phyloP scores from a whole-genome alignment of 2,888 invertebrate species.

The Cryptops parisi region DNA sequence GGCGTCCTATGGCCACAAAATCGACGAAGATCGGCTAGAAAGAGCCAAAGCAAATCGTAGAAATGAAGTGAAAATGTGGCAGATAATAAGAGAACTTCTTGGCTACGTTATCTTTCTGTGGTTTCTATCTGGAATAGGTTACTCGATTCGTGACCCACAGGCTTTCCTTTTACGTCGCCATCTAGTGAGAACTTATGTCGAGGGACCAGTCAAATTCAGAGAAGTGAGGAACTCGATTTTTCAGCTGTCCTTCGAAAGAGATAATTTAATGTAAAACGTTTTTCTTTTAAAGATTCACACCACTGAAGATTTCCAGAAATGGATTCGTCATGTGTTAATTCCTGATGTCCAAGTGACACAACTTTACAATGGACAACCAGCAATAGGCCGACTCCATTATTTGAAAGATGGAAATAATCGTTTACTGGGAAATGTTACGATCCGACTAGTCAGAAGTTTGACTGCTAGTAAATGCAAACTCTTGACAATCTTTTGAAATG shows the following conservation, averaged over 20 bases:
- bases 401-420: not conserved
- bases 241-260: not conserved
- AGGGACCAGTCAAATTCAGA: slow-evolving; percentile 7
- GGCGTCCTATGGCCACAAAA: not conserved
- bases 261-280: not conserved
- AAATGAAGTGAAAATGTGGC: slow-evolving; percentile 36
- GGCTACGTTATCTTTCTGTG: slow-evolving; percentile 35
- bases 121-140: slow-evolving; percentile 33
- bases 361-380: not conserved
- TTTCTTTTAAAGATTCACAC: not conserved
- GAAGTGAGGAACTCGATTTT: not conserved
- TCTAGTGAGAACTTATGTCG: slow-evolving; percentile 25
- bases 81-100: slow-evolving; percentile 33
- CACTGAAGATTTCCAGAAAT: not conserved
- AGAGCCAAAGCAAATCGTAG: slow-evolving; percentile 22
- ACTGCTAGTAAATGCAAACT: not conserved
- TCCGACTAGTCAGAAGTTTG: not conserved
- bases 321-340: not conserved
- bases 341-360: not conserved
- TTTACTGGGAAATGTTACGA: not conserved
- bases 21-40: not conserved
- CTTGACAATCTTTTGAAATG: too few species aligned
- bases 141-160: slow-evolving; percentile 27
- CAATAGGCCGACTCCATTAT: not conserved
- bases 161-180: slow-evolving; percentile 31